Evolutionary conservation across 23 tunicate species (phyloP).

Genomic region (Halocynthia roretzi): DNA sequence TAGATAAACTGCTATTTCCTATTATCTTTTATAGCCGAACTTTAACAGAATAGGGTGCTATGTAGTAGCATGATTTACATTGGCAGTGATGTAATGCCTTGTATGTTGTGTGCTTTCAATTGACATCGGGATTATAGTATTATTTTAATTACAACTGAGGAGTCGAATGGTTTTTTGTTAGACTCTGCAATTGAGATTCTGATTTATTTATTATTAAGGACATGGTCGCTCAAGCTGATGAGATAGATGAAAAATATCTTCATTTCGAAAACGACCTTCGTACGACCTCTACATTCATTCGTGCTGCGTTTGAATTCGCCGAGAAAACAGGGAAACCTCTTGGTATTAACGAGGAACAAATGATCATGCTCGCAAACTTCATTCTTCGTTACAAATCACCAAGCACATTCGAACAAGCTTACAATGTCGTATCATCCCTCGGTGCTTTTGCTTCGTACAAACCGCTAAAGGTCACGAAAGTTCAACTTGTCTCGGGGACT

Average conservation of each 20-base stretch:
- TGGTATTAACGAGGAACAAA: constrained; percentile 51
- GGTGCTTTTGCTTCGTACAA: constrained; percentile 28
- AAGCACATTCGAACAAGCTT: constrained; percentile 40
- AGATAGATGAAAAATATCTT: constrained; percentile 70
- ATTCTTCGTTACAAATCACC: constrained; percentile 40
- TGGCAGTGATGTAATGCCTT: neutral
- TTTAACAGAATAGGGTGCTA: neutral
- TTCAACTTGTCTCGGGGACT: constrained; percentile 52
- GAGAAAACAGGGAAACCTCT: constrained; percentile 9
- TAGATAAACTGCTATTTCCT: too few relatives aligned
- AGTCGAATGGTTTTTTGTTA: too few relatives aligned
- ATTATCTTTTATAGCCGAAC: neutral
- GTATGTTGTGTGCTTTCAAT: neutral
- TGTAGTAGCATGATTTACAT: neutral
- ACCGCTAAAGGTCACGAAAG: constrained; percentile 41
- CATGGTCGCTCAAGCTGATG: constrained; percentile 96
- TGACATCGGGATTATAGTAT: neutral
- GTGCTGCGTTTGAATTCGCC: constrained; percentile 41
- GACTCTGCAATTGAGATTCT: neutral
- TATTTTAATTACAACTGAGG: too few relatives aligned
- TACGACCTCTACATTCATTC: constrained; percentile 46
- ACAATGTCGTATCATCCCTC: constrained; percentile 25
- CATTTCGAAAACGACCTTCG: constrained; percentile 79
- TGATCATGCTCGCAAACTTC: constrained; percentile 54
- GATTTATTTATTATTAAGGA: constrained; percentile 29